Base-by-base conservation (phyloP, 1,140 invertebrate genomes). In the Drosophila pectinifera region DNA sequence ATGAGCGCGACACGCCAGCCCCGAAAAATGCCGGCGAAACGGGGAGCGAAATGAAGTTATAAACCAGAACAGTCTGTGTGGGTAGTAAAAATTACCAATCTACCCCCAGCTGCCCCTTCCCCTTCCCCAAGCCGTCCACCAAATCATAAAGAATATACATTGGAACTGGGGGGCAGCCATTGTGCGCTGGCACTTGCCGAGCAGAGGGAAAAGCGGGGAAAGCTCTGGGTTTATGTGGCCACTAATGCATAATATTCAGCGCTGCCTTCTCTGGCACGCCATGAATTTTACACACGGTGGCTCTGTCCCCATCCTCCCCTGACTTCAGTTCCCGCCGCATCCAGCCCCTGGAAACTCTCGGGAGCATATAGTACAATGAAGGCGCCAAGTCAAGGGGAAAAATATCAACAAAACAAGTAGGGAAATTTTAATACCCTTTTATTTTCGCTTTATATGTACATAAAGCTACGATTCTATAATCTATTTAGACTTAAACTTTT, bases 211-310 rank as follows among this genome's bases (percentile, higher is more conserved):
- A 16, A 26, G 10, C 6, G 5, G 26, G 18, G 38, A 28, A 73
- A 36, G 18, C 45, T 31, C 13, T 38, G 70, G 38, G 36, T 74
- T 64, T 63, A 51, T 64, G 69, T 59, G 58, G 56, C 73, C 69
- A 64, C 83, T 88, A 88, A 88, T 86, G 79, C 75, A 88, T 88
- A 83, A 79, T 86, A 86, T 86, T 86, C 77, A 55, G 64, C 78
- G 69, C 57, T 81, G 73, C 78, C 82, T 81, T 79, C 64, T 78
- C 81, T 86, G 80, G 73, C 78, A 86, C 82, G 83, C 75, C 78
- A 85, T 86, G 82, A 86, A 86, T 82, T 88, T 86, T 79, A 70
- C 83, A 81, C 74, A 63, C 74, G 51, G 49, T 38, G 59, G 56
- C 45, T 46, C 18, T 41, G 43, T 36, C 31, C 49, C 13, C 49